A percentile compares a stretch with the other conserved stretches of the same genome.
Evolutionary conservation across 2,113 vertebrate species (phyloP).

Genomic region (Coturnix japonica): DNA sequence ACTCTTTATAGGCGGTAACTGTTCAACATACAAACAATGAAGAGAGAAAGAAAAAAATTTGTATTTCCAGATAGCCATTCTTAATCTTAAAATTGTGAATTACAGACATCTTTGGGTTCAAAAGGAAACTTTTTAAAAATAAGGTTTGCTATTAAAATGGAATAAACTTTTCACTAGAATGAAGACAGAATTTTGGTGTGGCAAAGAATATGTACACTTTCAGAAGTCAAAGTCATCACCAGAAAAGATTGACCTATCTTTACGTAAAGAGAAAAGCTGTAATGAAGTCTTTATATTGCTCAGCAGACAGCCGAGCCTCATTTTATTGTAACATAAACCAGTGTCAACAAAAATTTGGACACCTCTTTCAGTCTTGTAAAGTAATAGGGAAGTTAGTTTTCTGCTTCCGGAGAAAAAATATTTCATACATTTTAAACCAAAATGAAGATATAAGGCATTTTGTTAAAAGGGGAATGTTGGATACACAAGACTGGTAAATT

Average conservation of each 20-base stretch:
- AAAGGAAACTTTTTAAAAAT: background rate
- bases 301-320: background rate
- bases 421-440: background rate
- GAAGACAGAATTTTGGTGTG: background rate
- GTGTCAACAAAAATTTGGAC: background rate
- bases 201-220: background rate
- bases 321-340: background rate
- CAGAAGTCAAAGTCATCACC: background rate
- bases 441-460: background rate
- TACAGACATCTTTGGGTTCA: background rate
- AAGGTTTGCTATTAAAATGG: background rate
- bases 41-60: background rate
- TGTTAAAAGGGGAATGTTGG: background rate
- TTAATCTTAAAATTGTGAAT: background rate
- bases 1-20: background rate
- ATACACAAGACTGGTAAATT: background rate
- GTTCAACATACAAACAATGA: background rate
- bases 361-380: background rate
- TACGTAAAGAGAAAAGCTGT: background rate
- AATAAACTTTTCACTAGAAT: background rate
- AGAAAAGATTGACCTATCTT: background rate
- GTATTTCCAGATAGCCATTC: background rate
- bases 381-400: background rate
- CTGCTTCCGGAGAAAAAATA: background rate
- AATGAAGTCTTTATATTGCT: background rate